These are phyloP conservation scores for Synergus gifuensis DNA, from an alignment of 2,888 invertebrate genomes.

Conservation along the genomic window DNA sequence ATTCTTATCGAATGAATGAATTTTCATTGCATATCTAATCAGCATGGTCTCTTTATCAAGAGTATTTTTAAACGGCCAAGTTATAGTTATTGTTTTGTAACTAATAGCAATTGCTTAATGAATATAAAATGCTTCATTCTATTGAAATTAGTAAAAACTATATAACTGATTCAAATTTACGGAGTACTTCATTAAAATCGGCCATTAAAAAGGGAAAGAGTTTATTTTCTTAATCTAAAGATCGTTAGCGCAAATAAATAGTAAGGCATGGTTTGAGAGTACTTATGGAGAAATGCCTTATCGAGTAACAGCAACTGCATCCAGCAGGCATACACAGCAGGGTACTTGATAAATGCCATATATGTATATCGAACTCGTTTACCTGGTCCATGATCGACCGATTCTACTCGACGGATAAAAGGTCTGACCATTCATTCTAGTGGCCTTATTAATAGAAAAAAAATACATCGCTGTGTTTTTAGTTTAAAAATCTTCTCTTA, in stretches of 20 bases:
- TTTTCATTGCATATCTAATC: not conserved
- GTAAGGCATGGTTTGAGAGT: slow-evolving; percentile 13
- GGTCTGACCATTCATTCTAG: not conserved
- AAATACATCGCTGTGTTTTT: too few relatives aligned
- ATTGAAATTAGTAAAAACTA: not conserved
- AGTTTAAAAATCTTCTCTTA: too few relatives aligned
- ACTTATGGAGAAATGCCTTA: slow-evolving; percentile 38
- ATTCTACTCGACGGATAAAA: slow-evolving; percentile 6
- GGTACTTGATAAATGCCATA: slow-evolving; percentile 32
- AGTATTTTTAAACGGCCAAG: not conserved
- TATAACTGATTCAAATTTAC: not conserved
- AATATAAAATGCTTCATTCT: not conserved
- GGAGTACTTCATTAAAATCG: slow-evolving; percentile 8
- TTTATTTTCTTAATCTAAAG: slow-evolving; percentile 20
- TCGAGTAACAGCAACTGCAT: slow-evolving; percentile 17
- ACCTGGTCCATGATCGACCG: slow-evolving; percentile 27
- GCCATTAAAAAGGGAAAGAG: slow-evolving; percentile 10
- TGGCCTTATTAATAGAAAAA: not conserved
- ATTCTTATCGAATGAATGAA: slow-evolving; percentile 30
- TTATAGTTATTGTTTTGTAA: not conserved
- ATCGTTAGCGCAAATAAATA: slow-evolving; percentile 24
- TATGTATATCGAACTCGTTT: slow-evolving; percentile 33
- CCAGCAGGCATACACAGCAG: slow-evolving; percentile 26
- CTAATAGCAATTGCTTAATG: not conserved
- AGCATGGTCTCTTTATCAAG: not conserved